Evolutionary conservation across 35 echinoderm and acorn worm species (phyloP), one percentile per base, ranked within the genome.

Genomic region (Patiria miniata): DNA sequence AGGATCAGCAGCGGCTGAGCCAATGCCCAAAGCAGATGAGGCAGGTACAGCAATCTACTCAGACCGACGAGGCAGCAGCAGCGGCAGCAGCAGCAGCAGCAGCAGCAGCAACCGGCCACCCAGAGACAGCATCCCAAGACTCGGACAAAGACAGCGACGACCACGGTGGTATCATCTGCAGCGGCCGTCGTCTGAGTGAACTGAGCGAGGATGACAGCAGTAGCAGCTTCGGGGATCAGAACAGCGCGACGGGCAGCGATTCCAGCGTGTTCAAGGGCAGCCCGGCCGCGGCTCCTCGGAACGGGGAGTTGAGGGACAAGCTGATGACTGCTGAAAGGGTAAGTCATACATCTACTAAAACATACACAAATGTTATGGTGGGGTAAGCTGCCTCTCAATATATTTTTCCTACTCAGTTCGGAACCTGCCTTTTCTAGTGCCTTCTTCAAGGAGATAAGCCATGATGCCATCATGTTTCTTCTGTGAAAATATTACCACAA

Each of bases 181-280:
- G 89, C 54, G 89, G 89, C 53, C 85, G 93, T 9, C 85, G 93
- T 33, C 32, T 91, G 50, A 92, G 89, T 29, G 89, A 91, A 37
- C 89, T 92, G 34, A 91, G 89, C 1, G 57, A 58, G 26, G 93
- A 95, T 37, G 90, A 91, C 40, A 79, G 83, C 23, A 83, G 61
- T 26, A 94, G 92, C 47, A 95, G 93, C 57, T 95, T 95, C 59
- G 93, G 93, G 15, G 95, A 97, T 30, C 92, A 84, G 39, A 68
- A 69, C 30, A 97, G 95, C 73, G 56, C 85, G 52, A 77, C 91
- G 21, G 91, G 86, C 1, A 90, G 91, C 34, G 91, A 97, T 68
- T 97, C 95, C 39, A 97, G 91, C 86, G 95, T 93, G 29, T 97
- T 95, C 76, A 77, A 86, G 37, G 87, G 90, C 54, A 92, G 56